phyloP scores from a whole-genome alignment of 2,888 invertebrate genomes.

The Dastarcus helophoroides region DNA sequence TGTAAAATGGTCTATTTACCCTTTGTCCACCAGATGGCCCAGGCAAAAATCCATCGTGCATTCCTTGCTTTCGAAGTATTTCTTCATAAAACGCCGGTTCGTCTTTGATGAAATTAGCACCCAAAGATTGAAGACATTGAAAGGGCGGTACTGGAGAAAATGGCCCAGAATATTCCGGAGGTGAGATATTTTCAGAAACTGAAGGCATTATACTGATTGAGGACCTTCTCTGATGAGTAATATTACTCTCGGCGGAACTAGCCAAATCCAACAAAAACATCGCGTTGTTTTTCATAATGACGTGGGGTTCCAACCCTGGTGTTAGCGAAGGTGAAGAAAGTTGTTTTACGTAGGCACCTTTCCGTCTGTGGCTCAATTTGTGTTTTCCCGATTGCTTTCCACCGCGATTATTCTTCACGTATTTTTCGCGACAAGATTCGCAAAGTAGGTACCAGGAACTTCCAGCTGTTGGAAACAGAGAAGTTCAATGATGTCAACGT shows the following conservation, averaged over 20 bases:
- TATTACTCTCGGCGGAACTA: conserved; percentile 51
- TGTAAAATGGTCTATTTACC: conserved; percentile 31
- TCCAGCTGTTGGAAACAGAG: conserved; percentile 43
- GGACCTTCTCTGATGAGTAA: conserved; percentile 27
- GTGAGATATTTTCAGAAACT: conserved; percentile 45
- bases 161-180: conserved; percentile 42
- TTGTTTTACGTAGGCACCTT: conserved; percentile 20
- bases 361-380: conserved; percentile 26
- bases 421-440: conserved; percentile 78
- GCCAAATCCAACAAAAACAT: conserved; percentile 85
- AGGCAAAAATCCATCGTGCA: conserved; percentile 28
- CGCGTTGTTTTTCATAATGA: conserved; percentile 86
- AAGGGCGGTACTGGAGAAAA: conserved; percentile 47
- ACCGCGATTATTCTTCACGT: conserved; percentile 37
- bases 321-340: conserved; percentile 27
- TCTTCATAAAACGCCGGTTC: conserved; percentile 38
- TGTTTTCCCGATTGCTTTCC: conserved; percentile 29
- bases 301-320: conserved; percentile 39
- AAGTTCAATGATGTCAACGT: neutral
- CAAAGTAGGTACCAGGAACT: conserved; percentile 90
- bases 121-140: conserved; percentile 48
- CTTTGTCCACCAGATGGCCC: conserved; percentile 33
- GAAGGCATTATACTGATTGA: conserved; percentile 38
- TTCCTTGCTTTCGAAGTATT: conserved; percentile 37
- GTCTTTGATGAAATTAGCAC: conserved; percentile 25